Base-by-base conservation (phyloP, 1,140 invertebrate species). In the Apis dorsata region DNA sequence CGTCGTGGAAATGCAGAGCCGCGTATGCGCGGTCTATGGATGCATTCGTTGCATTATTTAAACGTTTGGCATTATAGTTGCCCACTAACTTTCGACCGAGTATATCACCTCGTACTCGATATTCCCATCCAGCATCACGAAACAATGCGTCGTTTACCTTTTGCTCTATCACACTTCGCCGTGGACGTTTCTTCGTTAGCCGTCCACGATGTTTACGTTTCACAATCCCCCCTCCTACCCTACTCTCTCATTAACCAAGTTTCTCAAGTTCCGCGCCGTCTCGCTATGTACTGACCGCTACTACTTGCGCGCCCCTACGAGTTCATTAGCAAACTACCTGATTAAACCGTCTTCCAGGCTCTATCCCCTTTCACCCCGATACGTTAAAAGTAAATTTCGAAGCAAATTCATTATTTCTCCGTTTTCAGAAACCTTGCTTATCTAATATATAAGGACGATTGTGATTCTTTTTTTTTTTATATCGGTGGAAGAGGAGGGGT, bases 1-100 rank as follows among this genome's bases (percentile, higher is more conserved):
- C 74, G 66, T 49, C 68, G 70, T 51, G 76, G 66, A 68, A 65
- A 70, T 73, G 62, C 60, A 15, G 34, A 34, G n/a, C 34, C 55
- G 57, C 70, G 68, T 55, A 24, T 57, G 70, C 44, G 73, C 83
- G 63, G 73, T 59, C 66, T 72, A 49, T 59, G 24, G 24, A 51
- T 79, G 76, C 68, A 71, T 51, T 65, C 85, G 69, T 65, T 86
- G 86, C 86, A 87, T 87, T 87, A 87, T 87, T 87, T 87, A 87
- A 78, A 17, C 73, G 86, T 87, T 87, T 77, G 85, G 70, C 78
- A 59, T 84, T 87, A 77, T 28, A 66, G 65, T 69, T 66, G 51
- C 71, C 71, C 28, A 65, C 60, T 82, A 63, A 72, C 72, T 44
- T 44, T 44, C 74, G 49, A 51, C 76, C 71, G 76, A 82, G 65